Evolutionary conservation across 2,888 invertebrate species (phyloP).

Genomic region (Isoperla grammatica): DNA sequence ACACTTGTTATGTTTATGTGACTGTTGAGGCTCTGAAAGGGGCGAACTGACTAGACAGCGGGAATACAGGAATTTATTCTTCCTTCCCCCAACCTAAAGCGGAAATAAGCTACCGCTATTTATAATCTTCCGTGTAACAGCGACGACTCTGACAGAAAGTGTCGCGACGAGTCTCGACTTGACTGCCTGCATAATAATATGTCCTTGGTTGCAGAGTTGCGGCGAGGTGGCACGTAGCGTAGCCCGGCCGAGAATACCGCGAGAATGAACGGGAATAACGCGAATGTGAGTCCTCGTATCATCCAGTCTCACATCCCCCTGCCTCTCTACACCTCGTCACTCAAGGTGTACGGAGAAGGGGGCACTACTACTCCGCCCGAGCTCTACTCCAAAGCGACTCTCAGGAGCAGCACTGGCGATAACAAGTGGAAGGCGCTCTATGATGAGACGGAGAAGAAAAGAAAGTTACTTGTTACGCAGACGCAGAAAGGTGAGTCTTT

Average conservation of each 20-base stretch:
- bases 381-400: neutral
- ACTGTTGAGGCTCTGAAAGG: too few species aligned
- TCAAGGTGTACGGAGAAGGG: neutral
- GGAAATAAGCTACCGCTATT: too few species aligned
- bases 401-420: neutral
- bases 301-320: constrained; percentile 16
- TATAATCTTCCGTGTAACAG: too few species aligned
- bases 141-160: too few species aligned
- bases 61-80: too few species aligned
- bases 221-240: neutral
- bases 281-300: neutral
- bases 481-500: constrained; percentile 60
- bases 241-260: neutral
- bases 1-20: too few species aligned
- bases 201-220: too few species aligned
- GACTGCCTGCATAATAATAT: too few species aligned
- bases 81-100: too few species aligned
- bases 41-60: too few species aligned
- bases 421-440: constrained; percentile 61
- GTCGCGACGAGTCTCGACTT: too few species aligned
- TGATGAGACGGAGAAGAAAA: constrained; percentile 63
- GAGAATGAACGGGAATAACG: constrained; percentile 10
- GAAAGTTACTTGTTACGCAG: constrained; percentile 60
- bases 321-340: constrained; percentile 8
- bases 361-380: neutral